A percentile compares a stretch with the other conserved stretches of the same genome.
Evolutionary conservation across 2,113 vertebrate species (phyloP).

Genomic region (Larimichthys polyactis): DNA sequence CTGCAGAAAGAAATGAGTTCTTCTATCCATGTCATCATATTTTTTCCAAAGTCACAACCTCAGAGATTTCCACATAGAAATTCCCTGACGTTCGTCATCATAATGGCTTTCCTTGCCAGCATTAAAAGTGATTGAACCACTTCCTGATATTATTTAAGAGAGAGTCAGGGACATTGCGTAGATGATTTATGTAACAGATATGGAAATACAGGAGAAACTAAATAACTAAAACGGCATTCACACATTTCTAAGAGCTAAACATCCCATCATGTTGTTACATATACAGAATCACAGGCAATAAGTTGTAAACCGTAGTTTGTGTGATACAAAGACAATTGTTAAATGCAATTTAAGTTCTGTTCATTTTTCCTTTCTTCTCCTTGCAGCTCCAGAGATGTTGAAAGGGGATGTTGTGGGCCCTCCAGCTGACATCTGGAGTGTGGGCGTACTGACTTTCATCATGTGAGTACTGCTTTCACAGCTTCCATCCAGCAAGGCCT

Average conservation of each 20-base stretch:
- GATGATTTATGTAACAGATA: slow-evolving; percentile 4
- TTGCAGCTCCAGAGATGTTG: slow-evolving; percentile 95
- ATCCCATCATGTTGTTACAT: background rate
- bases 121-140: too few species aligned
- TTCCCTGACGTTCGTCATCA: too few species aligned
- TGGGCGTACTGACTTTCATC: slow-evolving; percentile 92
- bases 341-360: slow-evolving; percentile 2
- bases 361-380: slow-evolving; percentile 38
- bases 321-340: background rate
- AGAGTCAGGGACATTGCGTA: background rate
- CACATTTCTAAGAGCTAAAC: background rate
- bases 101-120: too few species aligned
- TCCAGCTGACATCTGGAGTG: slow-evolving; percentile 96
- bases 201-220: background rate
- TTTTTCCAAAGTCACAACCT: too few species aligned
- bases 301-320: background rate
- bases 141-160: too few species aligned
- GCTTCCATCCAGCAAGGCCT: slow-evolving; percentile 31
- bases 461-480: slow-evolving; percentile 88
- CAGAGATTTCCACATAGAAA: too few species aligned
- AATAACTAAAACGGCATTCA: background rate
- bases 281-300: background rate
- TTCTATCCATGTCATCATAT: too few species aligned
- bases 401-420: slow-evolving; percentile 96
- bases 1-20: too few species aligned